Base-by-base conservation (phyloP, 2,888 invertebrate genomes). In the Pyrocoelia pectoralis region DNA sequence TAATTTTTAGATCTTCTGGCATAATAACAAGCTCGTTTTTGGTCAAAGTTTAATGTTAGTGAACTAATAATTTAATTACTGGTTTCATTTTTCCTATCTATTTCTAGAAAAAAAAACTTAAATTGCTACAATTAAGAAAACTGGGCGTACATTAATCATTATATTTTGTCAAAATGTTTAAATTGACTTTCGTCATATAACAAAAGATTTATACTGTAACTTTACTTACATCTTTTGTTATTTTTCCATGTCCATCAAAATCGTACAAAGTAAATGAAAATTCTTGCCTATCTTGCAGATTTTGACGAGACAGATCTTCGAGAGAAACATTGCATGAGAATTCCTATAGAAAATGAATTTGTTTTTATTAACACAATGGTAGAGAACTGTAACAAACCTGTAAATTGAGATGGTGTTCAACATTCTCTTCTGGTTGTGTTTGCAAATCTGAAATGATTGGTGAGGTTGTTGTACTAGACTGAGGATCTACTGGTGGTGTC, bases 201-300 rank as follows among this genome's bases (percentile, higher is more conserved):
- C n/a, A n/a, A n/a, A n/a, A n/a, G n/a, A 24, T 24, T 24, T 24
- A 24, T 24, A 24, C 6, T 24, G 6, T 24, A 6, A n/a, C n/a
- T n/a, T 19, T 54, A 85, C 89, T 85, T 84, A 91, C 91, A 84
- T 95, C 95, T 86, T 94, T 95, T 76, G 95, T 95, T 83, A 95
- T 93, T 83, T 94, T 93, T 61, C 95, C 95, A 79, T 94, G 93
- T 41, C 95, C 95, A 78, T 95, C 94, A 74, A 95, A 89, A 82
- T 95, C 95, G 78, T 95, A 95, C 64, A 95, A 86, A 28, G 95
- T 95, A 80, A 95, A 95, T 19, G 94, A 94, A 84, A 92, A 92
- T 74, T 84, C 84, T 70, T 84, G 84, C 14, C 83, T 75, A 59
- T 80, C 77, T 77, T 89, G 89, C 66, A 88, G 79, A 38, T 87